Conservation (phyloP, 2,797 vertebrate species). For the Mallotus villosus region DNA sequence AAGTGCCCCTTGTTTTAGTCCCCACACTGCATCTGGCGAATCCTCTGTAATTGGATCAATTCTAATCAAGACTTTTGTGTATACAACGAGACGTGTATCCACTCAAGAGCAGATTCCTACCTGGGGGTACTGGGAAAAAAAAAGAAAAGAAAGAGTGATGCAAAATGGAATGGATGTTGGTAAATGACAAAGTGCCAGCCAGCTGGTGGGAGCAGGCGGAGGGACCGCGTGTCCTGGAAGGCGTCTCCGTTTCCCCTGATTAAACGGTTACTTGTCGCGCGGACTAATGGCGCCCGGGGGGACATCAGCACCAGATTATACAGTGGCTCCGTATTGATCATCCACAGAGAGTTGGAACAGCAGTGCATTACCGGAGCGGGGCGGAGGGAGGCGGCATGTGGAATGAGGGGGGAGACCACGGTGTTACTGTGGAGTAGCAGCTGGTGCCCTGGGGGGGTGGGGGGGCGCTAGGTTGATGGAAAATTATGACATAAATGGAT, state of each 20-base stretch:
- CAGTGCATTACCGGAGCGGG: slow-evolving; percentile 27
- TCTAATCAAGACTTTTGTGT: no score
- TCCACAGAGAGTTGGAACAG: slow-evolving; percentile 16
- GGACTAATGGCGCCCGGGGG: slow-evolving; percentile 41
- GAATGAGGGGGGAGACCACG: slow-evolving; percentile 8
- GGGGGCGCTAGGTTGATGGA: no score
- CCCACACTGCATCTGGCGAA: no score
- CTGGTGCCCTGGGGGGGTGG: neutral
- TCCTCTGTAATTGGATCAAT: no score
- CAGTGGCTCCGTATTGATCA: slow-evolving; percentile 28
- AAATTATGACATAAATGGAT: no score
- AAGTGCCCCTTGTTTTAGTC: no score
- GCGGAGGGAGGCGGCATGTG: slow-evolving; percentile 5
- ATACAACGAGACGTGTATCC: no score
- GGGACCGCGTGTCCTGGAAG: no score
- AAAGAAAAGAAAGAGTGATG: no score
- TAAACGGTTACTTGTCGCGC: slow-evolving; percentile 40
- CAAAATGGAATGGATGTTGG: neutral
- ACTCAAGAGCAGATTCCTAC: neutral
- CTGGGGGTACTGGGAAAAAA: neutral
- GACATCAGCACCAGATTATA: slow-evolving; percentile 32
- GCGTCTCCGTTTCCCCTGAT: slow-evolving; percentile 20
- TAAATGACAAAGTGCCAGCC: no score
- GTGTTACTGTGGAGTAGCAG: neutral
- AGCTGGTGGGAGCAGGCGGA: no score